These are phyloP conservation scores for Hestina assimilis DNA, from an alignment of 1,140 invertebrate genomes.

Conservation along the genomic window DNA sequence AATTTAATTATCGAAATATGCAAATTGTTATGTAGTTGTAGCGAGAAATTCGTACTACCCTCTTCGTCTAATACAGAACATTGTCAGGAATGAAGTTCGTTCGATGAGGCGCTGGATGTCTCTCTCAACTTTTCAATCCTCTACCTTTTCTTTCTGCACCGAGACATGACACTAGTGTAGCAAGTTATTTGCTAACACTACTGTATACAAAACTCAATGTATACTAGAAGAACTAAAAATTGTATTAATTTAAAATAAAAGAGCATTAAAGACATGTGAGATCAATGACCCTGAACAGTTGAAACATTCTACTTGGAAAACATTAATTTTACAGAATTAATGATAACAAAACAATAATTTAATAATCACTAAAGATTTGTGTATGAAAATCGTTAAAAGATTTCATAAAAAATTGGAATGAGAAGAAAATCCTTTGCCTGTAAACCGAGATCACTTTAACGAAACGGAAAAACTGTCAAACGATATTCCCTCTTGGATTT, in stretches of 20 bases:
- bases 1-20: too few relatives aligned
- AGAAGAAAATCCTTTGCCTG: slow-evolving; percentile 92
- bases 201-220: too few relatives aligned
- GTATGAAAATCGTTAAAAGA: slow-evolving; percentile 97
- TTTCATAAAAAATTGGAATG: slow-evolving; percentile 95
- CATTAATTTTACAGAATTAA: slow-evolving; percentile 93
- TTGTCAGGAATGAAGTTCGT: too few relatives aligned
- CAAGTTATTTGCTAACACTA: too few relatives aligned
- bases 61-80: too few relatives aligned
- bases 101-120: too few relatives aligned
- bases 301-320: slow-evolving; percentile 94
- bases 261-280: slow-evolving; percentile 95
- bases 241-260: slow-evolving; percentile 85
- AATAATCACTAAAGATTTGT: slow-evolving; percentile 98
- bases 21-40: too few relatives aligned
- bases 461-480: slow-evolving; percentile 83
- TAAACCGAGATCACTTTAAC: slow-evolving; percentile 72
- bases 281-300: slow-evolving; percentile 93
- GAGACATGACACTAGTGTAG: too few relatives aligned
- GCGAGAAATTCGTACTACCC: too few relatives aligned
- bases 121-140: too few relatives aligned
- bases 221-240: too few relatives aligned
- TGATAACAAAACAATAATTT: slow-evolving; percentile 86
- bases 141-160: too few relatives aligned
- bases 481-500: slow-evolving; percentile 93